Conservation (phyloP, 2,888 invertebrate genomes). For the Conchocele bisecta region DNA sequence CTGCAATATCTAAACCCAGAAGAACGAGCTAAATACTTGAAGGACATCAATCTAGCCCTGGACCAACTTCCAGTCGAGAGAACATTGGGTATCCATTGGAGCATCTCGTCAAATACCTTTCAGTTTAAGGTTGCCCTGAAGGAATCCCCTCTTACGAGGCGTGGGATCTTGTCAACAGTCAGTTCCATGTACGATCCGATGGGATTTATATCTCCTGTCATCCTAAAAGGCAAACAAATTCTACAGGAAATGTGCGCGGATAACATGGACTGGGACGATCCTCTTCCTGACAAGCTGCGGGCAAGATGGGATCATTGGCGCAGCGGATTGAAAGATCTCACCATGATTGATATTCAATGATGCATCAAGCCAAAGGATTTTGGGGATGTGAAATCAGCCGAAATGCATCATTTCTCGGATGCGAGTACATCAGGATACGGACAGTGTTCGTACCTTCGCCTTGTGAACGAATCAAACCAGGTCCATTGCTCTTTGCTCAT, state of each 20-base stretch:
- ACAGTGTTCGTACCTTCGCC: slow-evolving; percentile 2
- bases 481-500: slow-evolving; percentile 1
- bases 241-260: slow-evolving; percentile 48
- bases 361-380: slow-evolving; percentile 43
- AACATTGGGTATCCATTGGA: no score
- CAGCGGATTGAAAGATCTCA: slow-evolving; percentile 11
- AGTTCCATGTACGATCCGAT: slow-evolving; percentile 51
- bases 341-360: slow-evolving; percentile 10
- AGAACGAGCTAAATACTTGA: no score
- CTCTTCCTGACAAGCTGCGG: slow-evolving; percentile 31
- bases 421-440: slow-evolving; percentile 34
- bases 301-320: slow-evolving; percentile 45
- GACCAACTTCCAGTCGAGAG: no score
- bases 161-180: slow-evolving; percentile 47
- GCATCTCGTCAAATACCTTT: no score
- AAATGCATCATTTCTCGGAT: slow-evolving; percentile 57
- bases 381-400: slow-evolving; percentile 18
- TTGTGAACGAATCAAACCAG: neutral
- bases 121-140: no score
- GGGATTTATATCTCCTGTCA: slow-evolving; percentile 47
- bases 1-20: no score
- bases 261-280: slow-evolving; percentile 49
- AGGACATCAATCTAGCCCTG: no score
- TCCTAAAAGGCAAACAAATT: slow-evolving; percentile 46
- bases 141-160: slow-evolving; percentile 34